Percentiles rank a stretch among this genome's conserved stretches.
Conservation (phyloP, 2,797 vertebrate species). For the Menidia menidia region DNA sequence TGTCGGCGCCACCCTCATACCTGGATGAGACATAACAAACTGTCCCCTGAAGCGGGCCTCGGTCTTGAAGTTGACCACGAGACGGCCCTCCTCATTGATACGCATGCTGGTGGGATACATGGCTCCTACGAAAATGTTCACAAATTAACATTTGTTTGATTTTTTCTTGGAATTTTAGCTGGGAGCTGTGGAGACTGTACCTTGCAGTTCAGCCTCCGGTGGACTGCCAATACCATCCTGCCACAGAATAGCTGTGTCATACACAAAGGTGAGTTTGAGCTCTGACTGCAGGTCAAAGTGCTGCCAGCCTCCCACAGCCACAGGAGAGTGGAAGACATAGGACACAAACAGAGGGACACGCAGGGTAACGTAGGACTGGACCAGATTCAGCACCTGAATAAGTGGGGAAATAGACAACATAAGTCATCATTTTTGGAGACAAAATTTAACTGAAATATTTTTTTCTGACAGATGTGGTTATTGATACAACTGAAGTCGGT, state of each 20-base stretch:
- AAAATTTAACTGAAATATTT: background rate
- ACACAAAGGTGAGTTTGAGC: conserved; percentile 87
- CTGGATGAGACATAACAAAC: conserved; percentile 88
- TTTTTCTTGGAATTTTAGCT: background rate
- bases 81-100: conserved; percentile 85
- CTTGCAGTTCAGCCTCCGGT: conserved; percentile 87
- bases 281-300: conserved; percentile 89
- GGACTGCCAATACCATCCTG: conserved; percentile 87
- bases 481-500: background rate
- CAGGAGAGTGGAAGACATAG: conserved; percentile 87
- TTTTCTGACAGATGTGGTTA: background rate
- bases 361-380: conserved; percentile 87
- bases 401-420: background rate
- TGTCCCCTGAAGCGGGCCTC: conserved; percentile 85
- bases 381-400: conserved; percentile 86
- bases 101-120: conserved; percentile 88
- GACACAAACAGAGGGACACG: conserved; percentile 86
- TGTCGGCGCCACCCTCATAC: conserved; percentile 59
- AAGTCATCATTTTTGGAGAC: background rate
- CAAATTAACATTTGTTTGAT: background rate
- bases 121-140: conserved; percentile 74
- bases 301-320: conserved; percentile 85
- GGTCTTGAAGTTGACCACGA: conserved; percentile 87
- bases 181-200: conserved; percentile 52
- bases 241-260: conserved; percentile 88